Percentiles rank a stretch among this genome's conserved stretches.
phyloP scores from a whole-genome alignment of 92 coral and sea anemone species.

The Ricordea florida region DNA sequence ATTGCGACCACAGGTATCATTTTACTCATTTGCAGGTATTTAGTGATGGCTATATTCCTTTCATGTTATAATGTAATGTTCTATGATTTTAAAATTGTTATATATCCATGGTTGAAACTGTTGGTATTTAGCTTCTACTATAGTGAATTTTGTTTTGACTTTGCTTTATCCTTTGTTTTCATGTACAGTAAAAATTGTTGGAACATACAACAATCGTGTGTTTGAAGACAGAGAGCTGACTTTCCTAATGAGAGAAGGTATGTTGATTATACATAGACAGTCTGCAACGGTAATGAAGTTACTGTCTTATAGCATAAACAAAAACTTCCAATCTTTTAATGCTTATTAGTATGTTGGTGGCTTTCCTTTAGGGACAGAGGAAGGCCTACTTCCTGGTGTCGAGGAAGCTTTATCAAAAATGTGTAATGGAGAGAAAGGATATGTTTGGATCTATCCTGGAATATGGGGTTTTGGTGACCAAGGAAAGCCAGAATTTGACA shows the following conservation, averaged over 20 bases:
- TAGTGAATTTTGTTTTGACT: background rate
- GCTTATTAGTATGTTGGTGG: background rate
- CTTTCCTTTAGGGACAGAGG: constrained; percentile 69
- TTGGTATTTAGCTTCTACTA: no score
- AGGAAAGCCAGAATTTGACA: constrained; percentile 73
- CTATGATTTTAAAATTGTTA: no score
- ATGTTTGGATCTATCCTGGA: constrained; percentile 71
- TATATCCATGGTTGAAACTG: no score
- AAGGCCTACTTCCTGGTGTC: constrained; percentile 77
- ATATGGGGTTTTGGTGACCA: constrained; percentile 67
- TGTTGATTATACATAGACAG: background rate
- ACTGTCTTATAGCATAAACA: background rate
- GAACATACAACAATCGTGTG: constrained; percentile 61
- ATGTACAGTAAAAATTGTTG: constrained; percentile 74
- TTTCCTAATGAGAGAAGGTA: constrained; percentile 91
- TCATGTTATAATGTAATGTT: no score
- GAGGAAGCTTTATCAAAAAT: constrained; percentile 85
- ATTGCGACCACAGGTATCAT: no score
- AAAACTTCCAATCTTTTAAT: background rate
- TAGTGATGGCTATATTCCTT: no score
- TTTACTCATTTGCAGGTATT: no score
- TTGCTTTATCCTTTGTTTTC: background rate
- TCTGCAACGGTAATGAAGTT: no score
- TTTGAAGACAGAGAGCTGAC: constrained; percentile 92
- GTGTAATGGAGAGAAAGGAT: constrained; percentile 70